Evolutionary conservation across 2,113 vertebrate genomes (phyloP).

Genomic region (Panthera tigris): DNA sequence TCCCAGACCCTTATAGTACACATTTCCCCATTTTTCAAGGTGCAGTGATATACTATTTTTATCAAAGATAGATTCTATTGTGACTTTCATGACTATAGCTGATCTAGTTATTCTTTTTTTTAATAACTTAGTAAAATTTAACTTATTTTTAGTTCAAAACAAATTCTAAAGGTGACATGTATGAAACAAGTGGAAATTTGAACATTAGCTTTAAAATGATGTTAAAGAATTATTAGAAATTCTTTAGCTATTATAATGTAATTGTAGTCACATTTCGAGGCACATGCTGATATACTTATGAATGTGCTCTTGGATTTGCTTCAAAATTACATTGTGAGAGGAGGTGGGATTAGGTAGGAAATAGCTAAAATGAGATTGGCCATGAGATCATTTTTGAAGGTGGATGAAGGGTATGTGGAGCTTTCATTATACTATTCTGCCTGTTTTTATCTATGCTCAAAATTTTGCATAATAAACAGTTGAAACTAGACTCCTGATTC

Average conservation of each 20-base stretch:
- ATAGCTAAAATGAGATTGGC: not conserved
- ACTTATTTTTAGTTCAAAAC: not conserved
- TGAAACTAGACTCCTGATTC: not conserved
- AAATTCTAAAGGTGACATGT: not conserved
- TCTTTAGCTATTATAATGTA: not conserved
- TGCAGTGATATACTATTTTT: not conserved
- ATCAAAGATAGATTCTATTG: not conserved
- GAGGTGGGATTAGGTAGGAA: not conserved
- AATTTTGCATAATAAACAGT: not conserved
- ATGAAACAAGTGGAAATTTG: not conserved
- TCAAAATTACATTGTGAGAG: not conserved
- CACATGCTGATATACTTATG: not conserved
- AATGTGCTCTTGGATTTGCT: not conserved
- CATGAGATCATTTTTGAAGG: not conserved
- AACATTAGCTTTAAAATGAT: not conserved
- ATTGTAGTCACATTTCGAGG: not conserved
- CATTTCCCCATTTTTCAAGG: not conserved
- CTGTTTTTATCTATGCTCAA: not conserved
- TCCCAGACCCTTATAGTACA: not conserved
- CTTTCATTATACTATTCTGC: not conserved
- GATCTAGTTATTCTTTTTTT: slow-evolving; percentile 24
- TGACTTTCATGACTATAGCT: not conserved
- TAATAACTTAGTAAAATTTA: not conserved
- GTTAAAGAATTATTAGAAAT: not conserved
- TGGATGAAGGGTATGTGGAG: not conserved